phyloP scores from a whole-genome alignment of 2,797 vertebrate genomes.

The Molossus alvarezi region DNA sequence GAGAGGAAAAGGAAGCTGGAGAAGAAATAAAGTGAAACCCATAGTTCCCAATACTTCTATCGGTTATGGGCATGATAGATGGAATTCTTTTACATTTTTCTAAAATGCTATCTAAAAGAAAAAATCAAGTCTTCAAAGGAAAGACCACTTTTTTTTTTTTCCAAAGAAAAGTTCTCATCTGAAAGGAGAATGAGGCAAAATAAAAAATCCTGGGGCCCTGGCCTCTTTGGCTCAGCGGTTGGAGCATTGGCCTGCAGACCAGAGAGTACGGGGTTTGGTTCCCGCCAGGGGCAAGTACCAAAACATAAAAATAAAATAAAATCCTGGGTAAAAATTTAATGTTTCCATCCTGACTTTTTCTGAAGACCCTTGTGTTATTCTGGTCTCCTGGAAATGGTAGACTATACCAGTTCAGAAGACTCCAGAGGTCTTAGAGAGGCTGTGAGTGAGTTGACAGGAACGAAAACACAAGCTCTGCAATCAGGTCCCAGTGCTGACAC shows the following conservation, averaged over 20 bases:
- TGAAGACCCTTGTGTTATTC: neutral
- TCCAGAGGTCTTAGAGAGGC: neutral
- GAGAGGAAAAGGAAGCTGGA: neutral
- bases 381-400: neutral
- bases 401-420: neutral
- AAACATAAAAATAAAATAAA: neutral
- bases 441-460: neutral
- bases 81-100: neutral
- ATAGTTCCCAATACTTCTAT: neutral
- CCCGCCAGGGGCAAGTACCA: no score
- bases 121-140: constrained; percentile 24
- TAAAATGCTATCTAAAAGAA: constrained; percentile 39
- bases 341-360: neutral
- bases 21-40: neutral
- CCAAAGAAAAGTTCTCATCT: neutral
- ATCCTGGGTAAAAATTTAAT: neutral
- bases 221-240: no score
- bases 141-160: neutral
- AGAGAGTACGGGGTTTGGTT: no score
- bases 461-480: neutral
- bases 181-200: neutral
- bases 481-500: neutral
- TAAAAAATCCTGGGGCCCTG: neutral
- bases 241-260: no score
- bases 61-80: neutral